phyloP scores from a whole-genome alignment of 2,113 vertebrate genomes.

The Apaloderma vittatum region DNA sequence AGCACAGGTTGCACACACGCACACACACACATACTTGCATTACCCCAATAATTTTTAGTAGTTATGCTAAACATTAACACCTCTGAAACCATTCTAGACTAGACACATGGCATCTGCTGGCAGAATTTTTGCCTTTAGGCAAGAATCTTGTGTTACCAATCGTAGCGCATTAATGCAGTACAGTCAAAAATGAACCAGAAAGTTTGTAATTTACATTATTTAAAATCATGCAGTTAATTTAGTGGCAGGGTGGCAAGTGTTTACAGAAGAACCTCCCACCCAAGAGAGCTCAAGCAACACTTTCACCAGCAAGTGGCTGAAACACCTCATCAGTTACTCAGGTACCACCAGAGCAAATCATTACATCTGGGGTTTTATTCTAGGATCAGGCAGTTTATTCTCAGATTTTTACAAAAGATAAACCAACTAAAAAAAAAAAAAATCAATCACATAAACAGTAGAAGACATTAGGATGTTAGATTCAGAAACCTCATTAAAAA shows the following conservation, averaged over 20 bases:
- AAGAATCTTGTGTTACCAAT: background rate
- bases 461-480: background rate
- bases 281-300: background rate
- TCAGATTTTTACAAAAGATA: background rate
- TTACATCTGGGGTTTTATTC: background rate
- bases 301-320: background rate
- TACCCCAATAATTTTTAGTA: background rate
- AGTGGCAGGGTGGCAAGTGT: background rate
- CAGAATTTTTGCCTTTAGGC: background rate
- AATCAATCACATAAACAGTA: background rate
- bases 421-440: background rate
- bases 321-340: background rate
- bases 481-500: background rate
- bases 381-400: background rate
- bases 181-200: background rate
- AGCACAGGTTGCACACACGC: background rate
- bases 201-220: background rate
- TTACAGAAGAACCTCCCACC: background rate
- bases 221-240: background rate
- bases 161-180: too few species aligned
- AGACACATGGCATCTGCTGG: background rate
- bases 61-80: background rate
- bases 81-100: background rate
- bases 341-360: background rate
- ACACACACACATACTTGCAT: accelerated